These are phyloP conservation scores for Hippasteria phrygiana DNA, from an alignment of 53 echinoderm and acorn worm genomes.

Conservation along the genomic window DNA sequence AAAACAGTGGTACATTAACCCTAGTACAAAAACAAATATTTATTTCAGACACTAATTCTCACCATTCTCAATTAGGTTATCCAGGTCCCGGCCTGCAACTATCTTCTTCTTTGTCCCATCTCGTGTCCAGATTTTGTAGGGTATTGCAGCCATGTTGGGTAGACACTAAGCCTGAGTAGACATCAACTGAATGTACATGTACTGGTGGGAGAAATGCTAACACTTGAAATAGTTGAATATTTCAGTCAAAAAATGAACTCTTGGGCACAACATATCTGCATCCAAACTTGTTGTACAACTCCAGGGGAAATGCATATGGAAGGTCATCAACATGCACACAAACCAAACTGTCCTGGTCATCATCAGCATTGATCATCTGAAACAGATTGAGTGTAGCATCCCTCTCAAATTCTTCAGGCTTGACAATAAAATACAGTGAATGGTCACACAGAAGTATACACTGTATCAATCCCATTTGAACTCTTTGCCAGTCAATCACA, in stretches of 20 bases:
- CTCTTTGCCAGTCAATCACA: not conserved
- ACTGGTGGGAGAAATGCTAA: no score
- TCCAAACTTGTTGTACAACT: not conserved
- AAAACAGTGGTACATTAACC: no score
- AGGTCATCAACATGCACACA: not conserved
- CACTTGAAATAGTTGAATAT: no score
- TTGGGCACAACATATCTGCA: not conserved
- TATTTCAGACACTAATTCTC: not conserved
- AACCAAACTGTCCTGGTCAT: not conserved
- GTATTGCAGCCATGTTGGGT: constrained; percentile 13
- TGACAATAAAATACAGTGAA: constrained; percentile 14
- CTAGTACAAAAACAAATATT: not conserved
- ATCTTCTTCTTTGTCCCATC: constrained; percentile 3
- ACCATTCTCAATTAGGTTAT: constrained; percentile 16
- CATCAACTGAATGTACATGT: no score
- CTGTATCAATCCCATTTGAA: constrained; percentile 1
- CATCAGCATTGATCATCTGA: not conserved
- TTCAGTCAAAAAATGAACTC: constrained; percentile 18
- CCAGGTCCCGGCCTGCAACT: not conserved
- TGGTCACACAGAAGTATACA: constrained; percentile 15
- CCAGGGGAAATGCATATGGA: not conserved
- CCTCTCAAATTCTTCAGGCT: constrained; percentile 2
- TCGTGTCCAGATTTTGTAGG: constrained; percentile 10
- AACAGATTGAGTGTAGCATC: not conserved
- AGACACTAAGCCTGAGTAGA: not conserved